These are phyloP conservation scores for Dreissena polymorpha DNA, from an alignment of 1,140 invertebrate genomes.

Conservation along the genomic window DNA sequence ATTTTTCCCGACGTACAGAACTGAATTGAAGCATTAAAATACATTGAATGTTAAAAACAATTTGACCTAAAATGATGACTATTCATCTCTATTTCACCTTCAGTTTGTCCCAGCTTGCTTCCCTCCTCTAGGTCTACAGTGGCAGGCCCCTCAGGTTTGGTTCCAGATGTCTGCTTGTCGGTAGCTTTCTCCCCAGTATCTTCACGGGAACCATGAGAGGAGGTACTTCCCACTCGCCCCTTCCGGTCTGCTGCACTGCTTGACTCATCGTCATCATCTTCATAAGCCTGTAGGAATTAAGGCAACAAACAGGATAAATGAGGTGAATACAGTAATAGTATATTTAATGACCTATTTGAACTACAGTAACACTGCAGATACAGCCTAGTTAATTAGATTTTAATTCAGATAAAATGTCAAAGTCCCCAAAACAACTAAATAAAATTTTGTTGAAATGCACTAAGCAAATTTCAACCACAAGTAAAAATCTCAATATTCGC, in stretches of 20 bases:
- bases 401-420: too few species aligned
- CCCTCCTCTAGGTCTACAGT: constrained; percentile 59
- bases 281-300: constrained; percentile 63
- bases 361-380: too few species aligned
- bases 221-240: constrained; percentile 58
- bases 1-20: too few species aligned
- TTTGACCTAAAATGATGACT: too few species aligned
- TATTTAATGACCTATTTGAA: too few species aligned
- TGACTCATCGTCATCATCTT: constrained; percentile 63
- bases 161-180: constrained; percentile 58
- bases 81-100: constrained; percentile 19
- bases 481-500: too few species aligned
- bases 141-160: constrained; percentile 55
- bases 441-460: too few species aligned
- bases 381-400: too few species aligned
- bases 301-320: background rate
- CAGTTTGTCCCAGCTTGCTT: constrained; percentile 55
- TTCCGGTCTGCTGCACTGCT: constrained; percentile 58
- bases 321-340: background rate
- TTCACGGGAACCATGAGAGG: constrained; percentile 62
- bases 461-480: too few species aligned
- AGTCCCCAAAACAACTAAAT: too few species aligned
- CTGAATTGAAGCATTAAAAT: too few species aligned
- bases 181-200: constrained; percentile 44
- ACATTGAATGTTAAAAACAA: too few species aligned